Conservation (phyloP, 2,888 invertebrate genomes). For the Eupithecia abbreviata region DNA sequence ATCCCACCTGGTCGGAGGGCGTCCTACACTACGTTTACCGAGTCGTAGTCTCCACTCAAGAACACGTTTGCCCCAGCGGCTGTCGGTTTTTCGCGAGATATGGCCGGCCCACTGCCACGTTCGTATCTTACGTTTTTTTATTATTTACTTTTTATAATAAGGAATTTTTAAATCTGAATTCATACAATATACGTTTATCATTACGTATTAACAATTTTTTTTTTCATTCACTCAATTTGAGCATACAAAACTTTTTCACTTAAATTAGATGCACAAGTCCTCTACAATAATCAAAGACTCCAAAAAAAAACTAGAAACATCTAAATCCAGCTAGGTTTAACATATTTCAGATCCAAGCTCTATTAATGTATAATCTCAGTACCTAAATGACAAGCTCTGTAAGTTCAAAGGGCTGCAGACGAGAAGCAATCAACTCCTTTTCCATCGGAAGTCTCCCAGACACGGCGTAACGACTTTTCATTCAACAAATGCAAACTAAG, state of each 20-base stretch:
- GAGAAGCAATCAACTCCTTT: conserved; percentile 42
- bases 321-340: background rate
- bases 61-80: no score
- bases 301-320: background rate
- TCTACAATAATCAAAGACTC: background rate
- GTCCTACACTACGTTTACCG: no score
- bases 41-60: no score
- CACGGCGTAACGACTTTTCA: conserved; percentile 2
- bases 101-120: no score
- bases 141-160: no score
- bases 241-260: background rate
- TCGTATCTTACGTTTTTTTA: no score
- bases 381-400: conserved; percentile 7
- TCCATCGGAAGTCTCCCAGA: conserved; percentile 36
- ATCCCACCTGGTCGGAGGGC: no score
- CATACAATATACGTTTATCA: background rate
- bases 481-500: conserved; percentile 7
- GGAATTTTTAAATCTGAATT: no score
- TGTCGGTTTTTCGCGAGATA: no score
- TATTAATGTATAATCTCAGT: conserved; percentile 3
- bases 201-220: background rate
- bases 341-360: background rate
- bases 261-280: background rate
- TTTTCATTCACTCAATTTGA: background rate
- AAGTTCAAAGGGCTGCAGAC: conserved; percentile 3